Evolutionary conservation across 2,113 vertebrate genomes (phyloP).

Genomic region (Chlamydotis undulata): DNA sequence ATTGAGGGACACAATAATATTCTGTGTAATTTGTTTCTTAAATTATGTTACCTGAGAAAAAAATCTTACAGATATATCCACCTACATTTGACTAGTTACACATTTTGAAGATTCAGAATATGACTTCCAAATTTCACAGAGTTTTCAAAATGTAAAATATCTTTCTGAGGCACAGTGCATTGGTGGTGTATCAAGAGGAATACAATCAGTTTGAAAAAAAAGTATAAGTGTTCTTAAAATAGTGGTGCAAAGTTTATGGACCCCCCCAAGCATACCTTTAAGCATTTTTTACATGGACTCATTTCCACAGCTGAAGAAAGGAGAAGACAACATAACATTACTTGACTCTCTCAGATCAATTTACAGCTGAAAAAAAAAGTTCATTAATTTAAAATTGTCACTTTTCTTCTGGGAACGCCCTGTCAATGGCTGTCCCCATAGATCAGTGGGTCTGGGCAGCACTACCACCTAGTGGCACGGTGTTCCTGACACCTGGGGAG

Average conservation of each 20-base stretch:
- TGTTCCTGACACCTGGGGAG: rapidly evolving
- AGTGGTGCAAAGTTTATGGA: not conserved
- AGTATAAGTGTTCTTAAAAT: not conserved
- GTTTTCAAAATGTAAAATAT: not conserved
- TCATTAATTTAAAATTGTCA: not conserved
- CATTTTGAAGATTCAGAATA: not conserved
- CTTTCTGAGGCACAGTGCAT: not conserved
- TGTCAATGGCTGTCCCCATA: not conserved
- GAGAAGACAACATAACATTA: not conserved
- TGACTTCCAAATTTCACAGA: not conserved
- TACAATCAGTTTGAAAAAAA: not conserved
- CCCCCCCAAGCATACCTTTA: not conserved
- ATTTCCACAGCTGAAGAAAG: not conserved
- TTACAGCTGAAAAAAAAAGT: not conserved
- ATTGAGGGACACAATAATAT: not conserved
- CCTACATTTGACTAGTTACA: not conserved
- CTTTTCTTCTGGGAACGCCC: not conserved
- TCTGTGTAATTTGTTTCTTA: not conserved
- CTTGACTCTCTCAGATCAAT: not conserved
- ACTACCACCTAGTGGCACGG: not conserved
- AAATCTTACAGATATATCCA: not conserved
- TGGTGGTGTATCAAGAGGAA: not conserved
- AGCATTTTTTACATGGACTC: not conserved
- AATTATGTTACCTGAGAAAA: not conserved
- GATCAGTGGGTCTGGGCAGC: not conserved